These are phyloP conservation scores for Rhopalosiphum nymphaeae DNA, from an alignment of 2,888 invertebrate genomes.

Conservation along the genomic window DNA sequence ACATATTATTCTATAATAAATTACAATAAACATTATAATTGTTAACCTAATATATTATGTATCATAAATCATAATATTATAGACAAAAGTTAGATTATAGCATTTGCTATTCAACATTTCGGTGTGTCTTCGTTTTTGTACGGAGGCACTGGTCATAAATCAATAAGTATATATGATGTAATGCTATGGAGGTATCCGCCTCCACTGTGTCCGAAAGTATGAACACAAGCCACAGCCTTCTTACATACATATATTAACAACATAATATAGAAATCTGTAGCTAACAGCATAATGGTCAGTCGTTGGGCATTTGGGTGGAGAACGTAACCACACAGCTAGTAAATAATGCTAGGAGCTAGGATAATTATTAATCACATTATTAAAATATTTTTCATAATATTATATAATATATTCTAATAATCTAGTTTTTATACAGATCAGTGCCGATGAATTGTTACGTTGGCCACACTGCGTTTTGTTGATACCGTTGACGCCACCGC, in stretches of 20 bases:
- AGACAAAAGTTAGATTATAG: not conserved
- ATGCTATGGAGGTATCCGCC: not conserved
- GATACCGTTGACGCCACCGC: constrained; percentile 31
- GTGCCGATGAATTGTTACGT: not conserved
- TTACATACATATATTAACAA: too few relatives aligned
- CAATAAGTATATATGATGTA: not conserved
- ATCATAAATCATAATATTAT: not conserved
- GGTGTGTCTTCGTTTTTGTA: not conserved
- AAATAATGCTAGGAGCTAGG: not conserved
- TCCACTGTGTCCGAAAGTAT: not conserved
- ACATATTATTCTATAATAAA: not conserved
- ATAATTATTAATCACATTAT: not conserved
- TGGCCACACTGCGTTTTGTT: not conserved
- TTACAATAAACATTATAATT: too few relatives aligned
- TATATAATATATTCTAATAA: not conserved
- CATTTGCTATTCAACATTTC: not conserved
- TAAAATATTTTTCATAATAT: not conserved
- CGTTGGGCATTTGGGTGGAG: too few relatives aligned
- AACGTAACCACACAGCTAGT: too few relatives aligned
- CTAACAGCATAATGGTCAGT: not conserved
- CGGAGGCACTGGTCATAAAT: not conserved
- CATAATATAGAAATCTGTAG: not conserved
- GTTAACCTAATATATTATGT: too few relatives aligned
- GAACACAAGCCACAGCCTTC: too few relatives aligned
- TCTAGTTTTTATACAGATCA: not conserved